A percentile compares a stretch with the other conserved stretches of the same genome.
phyloP scores from a whole-genome alignment of 2,113 vertebrate species.

The Rhinopithecus roxellana region DNA sequence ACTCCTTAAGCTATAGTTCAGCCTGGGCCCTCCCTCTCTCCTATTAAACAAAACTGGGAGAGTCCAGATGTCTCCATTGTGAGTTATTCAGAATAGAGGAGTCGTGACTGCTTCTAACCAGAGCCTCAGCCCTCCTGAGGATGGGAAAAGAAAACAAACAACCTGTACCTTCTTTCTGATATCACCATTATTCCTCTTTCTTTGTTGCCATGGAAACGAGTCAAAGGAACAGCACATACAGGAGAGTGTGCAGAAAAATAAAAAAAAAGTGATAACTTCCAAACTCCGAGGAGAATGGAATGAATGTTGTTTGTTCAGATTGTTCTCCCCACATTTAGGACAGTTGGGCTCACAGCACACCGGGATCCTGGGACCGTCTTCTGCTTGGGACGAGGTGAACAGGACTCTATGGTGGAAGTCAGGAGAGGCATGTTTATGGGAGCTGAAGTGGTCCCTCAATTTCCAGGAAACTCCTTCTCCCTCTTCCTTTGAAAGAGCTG shows the following conservation, averaged over 20 bases:
- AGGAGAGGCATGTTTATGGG: not conserved
- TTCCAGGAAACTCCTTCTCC: not conserved
- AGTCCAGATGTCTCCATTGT: not conserved
- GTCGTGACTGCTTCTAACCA: not conserved
- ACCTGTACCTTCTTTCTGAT: not conserved
- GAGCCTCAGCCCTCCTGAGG: not conserved
- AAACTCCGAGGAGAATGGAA: not conserved
- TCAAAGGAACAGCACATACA: not conserved
- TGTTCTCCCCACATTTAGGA: not conserved
- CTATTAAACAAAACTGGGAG: not conserved
- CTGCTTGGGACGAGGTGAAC: accelerated
- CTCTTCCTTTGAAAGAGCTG: not conserved
- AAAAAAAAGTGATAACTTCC: not conserved
- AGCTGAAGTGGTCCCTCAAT: not conserved
- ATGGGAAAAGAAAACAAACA: not conserved
- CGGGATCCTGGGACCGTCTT: not conserved
- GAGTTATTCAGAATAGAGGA: not conserved
- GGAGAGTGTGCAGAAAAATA: not conserved
- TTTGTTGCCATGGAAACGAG: conserved; percentile 31
- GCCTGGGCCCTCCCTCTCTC: no score
- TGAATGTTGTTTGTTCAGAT: not conserved
- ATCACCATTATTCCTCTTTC: not conserved
- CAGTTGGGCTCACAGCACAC: not conserved
- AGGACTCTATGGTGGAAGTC: not conserved
- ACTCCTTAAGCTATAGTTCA: not conserved